Evolutionary conservation across 2,888 invertebrate genomes (phyloP), one percentile per base, ranked within the genome.

Genomic region (Drosophila subsilvestris): DNA sequence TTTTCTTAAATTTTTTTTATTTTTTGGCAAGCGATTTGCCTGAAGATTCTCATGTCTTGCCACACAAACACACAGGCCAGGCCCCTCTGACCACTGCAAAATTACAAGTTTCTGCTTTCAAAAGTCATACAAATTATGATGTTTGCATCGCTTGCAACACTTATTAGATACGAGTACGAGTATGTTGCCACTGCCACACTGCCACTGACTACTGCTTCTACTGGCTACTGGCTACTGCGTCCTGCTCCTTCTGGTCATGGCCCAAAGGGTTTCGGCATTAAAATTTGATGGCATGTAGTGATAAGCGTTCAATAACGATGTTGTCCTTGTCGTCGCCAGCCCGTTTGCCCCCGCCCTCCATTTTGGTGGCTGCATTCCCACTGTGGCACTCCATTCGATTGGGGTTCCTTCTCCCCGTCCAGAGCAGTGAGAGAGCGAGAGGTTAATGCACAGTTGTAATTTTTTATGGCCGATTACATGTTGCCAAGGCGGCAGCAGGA

Each of bases 41-140:
- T 65, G 67, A 69, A 49, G 49, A 63, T 72, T 74, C 56, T 63
- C 75, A 80, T 79, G 74, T 81, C 74, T 14, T 37, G 14, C 37
- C 37, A 76, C 48, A 63, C 32, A 63, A 56, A 58, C 18, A 27
- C 63, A 49, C 25, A 58, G 18, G 18, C 47, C 32, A 44, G 62
- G 62, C 59, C 68, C 67, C 65, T 72, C 76, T 73, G 79, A 76
- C 74, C 84, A 76, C 75, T 86, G 75, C 70, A 86, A 86, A 88
- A 88, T 82, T 86, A 89, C 89, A 89, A 80, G 89, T 84, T 81
- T 89, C 87, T 84, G 89, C 89, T 89, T 89, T 88, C 88, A 89
- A 76, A 88, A 88, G 79, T 86, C 84, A 76, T 83, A 86, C 76
- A 86, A 89, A 88, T 83, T 88, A 80, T 86, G 88, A 88, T 86